Conservation (phyloP, 2,888 invertebrate species). For the Rhagonycha lutea region DNA sequence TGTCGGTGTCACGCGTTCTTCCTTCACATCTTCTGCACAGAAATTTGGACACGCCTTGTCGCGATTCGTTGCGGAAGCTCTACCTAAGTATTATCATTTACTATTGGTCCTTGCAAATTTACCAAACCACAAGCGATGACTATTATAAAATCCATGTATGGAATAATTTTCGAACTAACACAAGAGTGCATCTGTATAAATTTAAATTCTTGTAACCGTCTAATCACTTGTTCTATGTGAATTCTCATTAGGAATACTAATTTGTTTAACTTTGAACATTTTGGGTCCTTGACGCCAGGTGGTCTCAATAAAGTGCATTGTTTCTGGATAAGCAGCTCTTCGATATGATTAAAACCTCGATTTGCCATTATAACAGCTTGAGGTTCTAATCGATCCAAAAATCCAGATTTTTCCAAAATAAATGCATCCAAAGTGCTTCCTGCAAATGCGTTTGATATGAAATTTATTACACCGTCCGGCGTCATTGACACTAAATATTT, state of each 20-base stretch:
- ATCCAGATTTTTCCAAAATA: conserved; percentile 26
- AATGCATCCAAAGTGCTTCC: conserved; percentile 1
- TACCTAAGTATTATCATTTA: too few relatives aligned
- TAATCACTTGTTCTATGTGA: conserved; percentile 20
- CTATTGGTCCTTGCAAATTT: conserved; percentile 4
- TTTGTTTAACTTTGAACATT: too few relatives aligned
- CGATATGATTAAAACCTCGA: conserved; percentile 24
- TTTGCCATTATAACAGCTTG: conserved; percentile 13
- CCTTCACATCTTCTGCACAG: too few relatives aligned
- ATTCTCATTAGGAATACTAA: not conserved
- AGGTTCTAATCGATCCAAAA: conserved; percentile 11
- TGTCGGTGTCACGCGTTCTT: too few relatives aligned
- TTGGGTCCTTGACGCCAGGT: not conserved
- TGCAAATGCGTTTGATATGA: conserved; percentile 1
- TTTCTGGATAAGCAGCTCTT: not conserved
- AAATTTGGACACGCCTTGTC: too few relatives aligned
- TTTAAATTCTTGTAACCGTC: conserved; percentile 24
- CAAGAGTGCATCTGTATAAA: conserved; percentile 23
- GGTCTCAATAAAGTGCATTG: conserved; percentile 21
- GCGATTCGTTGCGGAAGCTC: too few relatives aligned
- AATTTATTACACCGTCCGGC: conserved; percentile 31
- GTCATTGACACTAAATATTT: conserved; percentile 37
- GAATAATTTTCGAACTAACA: not conserved
- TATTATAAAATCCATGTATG: not conserved
- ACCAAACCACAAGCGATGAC: not conserved